phyloP scores from a whole-genome alignment of 2,113 vertebrate genomes.

The Tympanuchus pallidicinctus region DNA sequence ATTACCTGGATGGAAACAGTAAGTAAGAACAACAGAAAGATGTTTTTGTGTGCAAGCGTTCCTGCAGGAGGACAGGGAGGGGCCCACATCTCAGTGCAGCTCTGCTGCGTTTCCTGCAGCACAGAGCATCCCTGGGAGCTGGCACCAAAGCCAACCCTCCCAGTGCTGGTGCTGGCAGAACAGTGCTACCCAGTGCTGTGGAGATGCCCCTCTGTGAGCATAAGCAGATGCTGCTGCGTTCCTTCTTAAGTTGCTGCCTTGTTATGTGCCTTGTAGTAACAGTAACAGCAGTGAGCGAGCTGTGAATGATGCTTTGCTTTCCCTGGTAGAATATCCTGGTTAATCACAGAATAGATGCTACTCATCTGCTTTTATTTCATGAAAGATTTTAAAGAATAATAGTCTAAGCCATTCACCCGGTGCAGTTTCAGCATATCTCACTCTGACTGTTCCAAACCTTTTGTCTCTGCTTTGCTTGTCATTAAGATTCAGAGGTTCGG shows the following conservation, averaged over 20 bases:
- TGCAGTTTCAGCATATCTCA: not conserved
- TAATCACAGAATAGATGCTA: not conserved
- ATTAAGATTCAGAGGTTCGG: not conserved
- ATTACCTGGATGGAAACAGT: conserved; percentile 52
- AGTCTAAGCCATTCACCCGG: not conserved
- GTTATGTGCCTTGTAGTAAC: not conserved
- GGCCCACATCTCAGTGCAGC: not conserved
- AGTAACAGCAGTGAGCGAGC: not conserved
- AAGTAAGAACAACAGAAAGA: conserved; percentile 37
- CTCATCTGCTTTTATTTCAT: not conserved
- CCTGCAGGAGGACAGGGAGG: conserved; percentile 8
- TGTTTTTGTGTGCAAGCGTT: conserved; percentile 4
- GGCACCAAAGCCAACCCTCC: not conserved
- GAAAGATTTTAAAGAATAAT: not conserved
- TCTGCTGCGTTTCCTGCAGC: not conserved
- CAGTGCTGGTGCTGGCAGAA: not conserved
- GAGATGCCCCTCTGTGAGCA: not conserved
- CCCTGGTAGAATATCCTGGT: not conserved
- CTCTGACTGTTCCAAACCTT: not conserved
- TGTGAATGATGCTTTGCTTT: not conserved
- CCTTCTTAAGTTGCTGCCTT: not conserved
- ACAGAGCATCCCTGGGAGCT: not conserved
- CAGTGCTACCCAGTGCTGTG: not conserved
- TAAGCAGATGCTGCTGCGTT: not conserved
- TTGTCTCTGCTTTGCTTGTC: not conserved